Base-by-base conservation (phyloP, 2,888 invertebrate genomes). In the Protula sp. region DNA sequence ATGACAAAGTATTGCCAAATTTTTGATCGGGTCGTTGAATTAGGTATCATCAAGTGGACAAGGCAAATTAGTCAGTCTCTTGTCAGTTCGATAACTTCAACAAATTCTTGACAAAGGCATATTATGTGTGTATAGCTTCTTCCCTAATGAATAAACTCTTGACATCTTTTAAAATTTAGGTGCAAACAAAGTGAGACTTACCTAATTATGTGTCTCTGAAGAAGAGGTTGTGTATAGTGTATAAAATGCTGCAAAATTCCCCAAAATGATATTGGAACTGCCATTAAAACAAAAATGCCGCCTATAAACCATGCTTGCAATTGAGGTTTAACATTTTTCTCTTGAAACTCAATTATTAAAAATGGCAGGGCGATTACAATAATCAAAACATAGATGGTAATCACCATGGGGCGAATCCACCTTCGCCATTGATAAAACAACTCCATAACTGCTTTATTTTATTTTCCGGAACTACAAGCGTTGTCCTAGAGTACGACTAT, bases 161-260 rank as follows among this genome's bases (percentile, higher is more conserved):
- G n/a, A n/a, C n/a, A n/a, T n/a, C n/a, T n/a, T n/a, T n/a, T n/a
- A n/a, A n/a, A n/a, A n/a, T n/a, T n/a, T n/a, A n/a, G n/a, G n/a
- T n/a, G n/a, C 5, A 19, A 53, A 19, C n/a, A 29, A n/a, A 53
- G n/a, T 19, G 30, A 30, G n/a, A n/a, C n/a, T 62, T 71, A 90
- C 88, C 94, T 88, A 70, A 95, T 93, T 64, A 97, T 92, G 82
- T 94, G 91, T 82, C 93, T 92, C 76, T 95, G 95, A 69, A 95
- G 83, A 69, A 87, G 88, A 22, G 95, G 94, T 76, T 93, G 90
- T 0, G 91, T 93, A 75, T 93, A 95, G 81, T 94, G 89, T 59
- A 94, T 88, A 77, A 94, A 87, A 82, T 97, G 95, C 80, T 94
- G 92, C 52, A 90, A 88, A 72, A 97, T 95, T 82, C 94, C 92